Evolutionary conservation across 1,140 invertebrate species (phyloP).

Genomic region (Aphidius ervi): DNA sequence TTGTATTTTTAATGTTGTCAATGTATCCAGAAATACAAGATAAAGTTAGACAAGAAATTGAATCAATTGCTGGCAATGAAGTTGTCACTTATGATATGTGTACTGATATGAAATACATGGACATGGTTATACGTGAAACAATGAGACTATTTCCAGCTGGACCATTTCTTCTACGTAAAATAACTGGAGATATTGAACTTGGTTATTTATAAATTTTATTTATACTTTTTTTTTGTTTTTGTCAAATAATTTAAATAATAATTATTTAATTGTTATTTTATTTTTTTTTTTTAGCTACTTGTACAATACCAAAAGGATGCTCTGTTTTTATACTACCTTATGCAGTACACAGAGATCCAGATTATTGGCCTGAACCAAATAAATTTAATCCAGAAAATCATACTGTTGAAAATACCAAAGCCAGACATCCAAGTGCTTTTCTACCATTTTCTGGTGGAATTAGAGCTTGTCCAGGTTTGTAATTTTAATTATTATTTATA

Average conservation of each 20-base stretch:
- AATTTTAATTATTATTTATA: neutral
- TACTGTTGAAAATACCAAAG: constrained; percentile 43
- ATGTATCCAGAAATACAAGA: constrained; percentile 54
- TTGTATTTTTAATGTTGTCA: constrained; percentile 52
- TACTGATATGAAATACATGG: constrained; percentile 57
- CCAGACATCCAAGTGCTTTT: constrained; percentile 48
- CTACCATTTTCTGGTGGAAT: constrained; percentile 59
- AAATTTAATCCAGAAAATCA: constrained; percentile 69
- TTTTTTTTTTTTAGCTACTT: constrained; percentile 18
- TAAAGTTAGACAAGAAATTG: constrained; percentile 54
- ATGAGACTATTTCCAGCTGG: constrained; percentile 58
- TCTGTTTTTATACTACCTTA: constrained; percentile 19
- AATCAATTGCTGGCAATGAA: constrained; percentile 48
- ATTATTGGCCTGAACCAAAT: constrained; percentile 62
- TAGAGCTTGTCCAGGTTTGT: constrained; percentile 47
- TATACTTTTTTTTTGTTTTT: no score
- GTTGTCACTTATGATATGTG: constrained; percentile 55
- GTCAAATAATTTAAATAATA: neutral
- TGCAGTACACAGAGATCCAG: constrained; percentile 55
- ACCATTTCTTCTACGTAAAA: constrained; percentile 53
- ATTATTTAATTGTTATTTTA: no score
- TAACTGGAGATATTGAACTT: constrained; percentile 49
- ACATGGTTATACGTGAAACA: constrained; percentile 60
- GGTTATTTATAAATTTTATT: constrained; percentile 12
- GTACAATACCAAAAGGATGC: constrained; percentile 26